A percentile compares a stretch with the other conserved stretches of the same genome.
These are phyloP conservation scores for Cyphomyrmex costatus DNA, from an alignment of 1,140 invertebrate species.

Conservation along the genomic window DNA sequence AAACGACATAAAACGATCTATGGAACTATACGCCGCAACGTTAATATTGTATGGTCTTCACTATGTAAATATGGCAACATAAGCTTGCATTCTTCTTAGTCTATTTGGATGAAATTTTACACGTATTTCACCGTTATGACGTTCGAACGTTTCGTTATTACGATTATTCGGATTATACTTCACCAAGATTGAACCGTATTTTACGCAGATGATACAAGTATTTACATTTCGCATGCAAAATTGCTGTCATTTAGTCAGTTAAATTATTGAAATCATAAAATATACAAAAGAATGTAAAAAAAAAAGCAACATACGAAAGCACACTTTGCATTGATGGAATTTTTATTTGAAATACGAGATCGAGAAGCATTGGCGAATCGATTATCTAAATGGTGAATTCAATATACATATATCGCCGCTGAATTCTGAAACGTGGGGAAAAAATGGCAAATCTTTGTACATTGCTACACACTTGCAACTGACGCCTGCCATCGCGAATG, in stretches of 20 bases:
- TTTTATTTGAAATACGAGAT: constrained; percentile 6
- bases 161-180: neutral
- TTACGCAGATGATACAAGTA: neutral
- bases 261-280: constrained; percentile 6
- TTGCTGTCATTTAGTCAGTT: neutral
- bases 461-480: constrained; percentile 11
- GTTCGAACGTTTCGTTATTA: neutral
- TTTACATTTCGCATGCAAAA: neutral
- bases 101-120: constrained; percentile 28
- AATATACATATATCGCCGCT: neutral
- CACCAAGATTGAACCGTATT: constrained; percentile 9
- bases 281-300: neutral
- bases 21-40: constrained; percentile 28
- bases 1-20: constrained; percentile 62
- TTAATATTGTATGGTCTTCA: constrained; percentile 51
- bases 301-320: neutral
- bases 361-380: neutral
- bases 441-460: constrained; percentile 28
- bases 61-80: constrained; percentile 59
- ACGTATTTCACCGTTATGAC: neutral
- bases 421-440: neutral
- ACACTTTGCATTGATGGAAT: neutral
- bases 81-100: neutral
- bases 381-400: neutral
- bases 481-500: constrained; percentile 13